These are phyloP conservation scores for Onychostruthus taczanowskii DNA, from an alignment of 2,113 vertebrate genomes.

Conservation along the genomic window DNA sequence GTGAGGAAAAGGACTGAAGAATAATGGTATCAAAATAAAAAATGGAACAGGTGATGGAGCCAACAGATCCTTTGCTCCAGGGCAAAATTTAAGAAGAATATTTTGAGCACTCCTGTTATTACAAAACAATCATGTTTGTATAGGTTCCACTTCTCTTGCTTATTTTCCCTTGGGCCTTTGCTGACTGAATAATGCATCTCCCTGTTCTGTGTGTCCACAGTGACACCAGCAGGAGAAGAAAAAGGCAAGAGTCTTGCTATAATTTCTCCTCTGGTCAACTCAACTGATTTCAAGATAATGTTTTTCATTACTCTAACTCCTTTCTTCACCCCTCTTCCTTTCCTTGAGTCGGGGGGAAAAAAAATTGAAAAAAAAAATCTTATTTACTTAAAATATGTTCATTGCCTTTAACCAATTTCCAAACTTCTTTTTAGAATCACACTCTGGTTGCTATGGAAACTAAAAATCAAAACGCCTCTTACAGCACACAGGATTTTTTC, in stretches of 20 bases:
- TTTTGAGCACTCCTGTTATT: neutral
- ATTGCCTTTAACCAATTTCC: neutral
- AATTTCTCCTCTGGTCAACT: neutral
- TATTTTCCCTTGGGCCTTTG: neutral
- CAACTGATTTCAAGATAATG: neutral
- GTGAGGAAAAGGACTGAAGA: neutral
- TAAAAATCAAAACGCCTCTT: neutral
- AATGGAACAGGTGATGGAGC: neutral
- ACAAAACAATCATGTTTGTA: neutral
- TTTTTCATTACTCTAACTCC: neutral
- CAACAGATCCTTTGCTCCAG: neutral
- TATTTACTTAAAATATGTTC: neutral
- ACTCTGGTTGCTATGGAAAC: neutral
- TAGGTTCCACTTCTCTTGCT: neutral
- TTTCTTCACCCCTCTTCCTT: neutral
- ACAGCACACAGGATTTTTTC: neutral
- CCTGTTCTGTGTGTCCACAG: neutral
- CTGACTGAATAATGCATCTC: neutral
- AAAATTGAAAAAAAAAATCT: neutral
- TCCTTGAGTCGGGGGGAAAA: neutral
- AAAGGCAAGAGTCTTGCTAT: neutral
- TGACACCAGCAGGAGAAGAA: slow-evolving; percentile 5
- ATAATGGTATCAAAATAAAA: neutral
- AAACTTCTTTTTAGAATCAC: neutral
- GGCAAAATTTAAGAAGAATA: neutral